phyloP scores from a whole-genome alignment of 2,888 invertebrate genomes.

The Tuberolachnus salignus region DNA sequence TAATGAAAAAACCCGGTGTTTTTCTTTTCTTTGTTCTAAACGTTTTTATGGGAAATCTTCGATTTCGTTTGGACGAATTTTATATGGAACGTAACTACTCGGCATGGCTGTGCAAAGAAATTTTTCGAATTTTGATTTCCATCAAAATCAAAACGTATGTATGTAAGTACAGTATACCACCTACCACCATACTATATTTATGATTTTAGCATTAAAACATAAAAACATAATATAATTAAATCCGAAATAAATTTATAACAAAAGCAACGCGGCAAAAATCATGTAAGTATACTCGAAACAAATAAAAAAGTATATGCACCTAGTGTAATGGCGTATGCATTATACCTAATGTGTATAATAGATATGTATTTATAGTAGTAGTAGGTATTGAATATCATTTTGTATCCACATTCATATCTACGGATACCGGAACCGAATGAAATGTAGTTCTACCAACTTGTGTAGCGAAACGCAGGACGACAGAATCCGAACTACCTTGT shows the following conservation, averaged over 20 bases:
- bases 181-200: no score
- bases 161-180: conserved; percentile 28
- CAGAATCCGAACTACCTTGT: not conserved
- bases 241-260: no score
- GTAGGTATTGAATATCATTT: not conserved
- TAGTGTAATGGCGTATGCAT: no score
- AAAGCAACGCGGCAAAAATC: not conserved
- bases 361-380: not conserved
- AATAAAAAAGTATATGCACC: not conserved
- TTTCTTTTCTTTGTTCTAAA: no score
- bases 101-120: not conserved
- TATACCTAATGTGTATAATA: no score
- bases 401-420: not conserved
- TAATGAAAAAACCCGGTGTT: no score
- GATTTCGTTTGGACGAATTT: not conserved
- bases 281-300: not conserved
- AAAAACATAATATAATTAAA: no score
- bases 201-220: no score
- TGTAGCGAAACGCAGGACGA: no score
- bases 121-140: conserved; percentile 1
- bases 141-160: conserved; percentile 32
- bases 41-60: no score
- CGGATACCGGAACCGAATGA: not conserved
- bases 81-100: not conserved
- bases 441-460: conserved; percentile 4